Conservation (phyloP, 1,140 invertebrate species). For the Drosophila lowei region DNA sequence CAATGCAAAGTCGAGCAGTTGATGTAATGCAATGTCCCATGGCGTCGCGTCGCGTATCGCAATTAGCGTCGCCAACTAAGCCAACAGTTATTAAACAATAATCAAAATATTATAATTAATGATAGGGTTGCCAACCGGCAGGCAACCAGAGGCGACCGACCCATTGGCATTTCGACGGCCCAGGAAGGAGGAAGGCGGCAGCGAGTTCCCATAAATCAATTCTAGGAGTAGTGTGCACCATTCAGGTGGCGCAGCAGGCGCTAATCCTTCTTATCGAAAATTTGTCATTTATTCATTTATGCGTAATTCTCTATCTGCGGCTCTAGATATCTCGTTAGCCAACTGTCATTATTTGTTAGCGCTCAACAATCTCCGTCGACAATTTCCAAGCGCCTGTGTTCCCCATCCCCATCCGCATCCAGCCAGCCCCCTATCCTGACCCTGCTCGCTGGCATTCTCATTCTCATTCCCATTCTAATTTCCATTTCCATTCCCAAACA, state of each 20-base stretch:
- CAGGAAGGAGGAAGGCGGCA: no score
- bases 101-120: slow-evolving; percentile 77
- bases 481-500: no score
- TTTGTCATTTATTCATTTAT: slow-evolving; percentile 66
- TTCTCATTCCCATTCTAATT: background rate
- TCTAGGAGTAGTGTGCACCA: no score
- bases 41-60: slow-evolving; percentile 36
- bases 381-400: no score
- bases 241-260: slow-evolving; percentile 48
- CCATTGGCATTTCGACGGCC: no score
- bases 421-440: no score
- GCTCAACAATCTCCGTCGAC: slow-evolving; percentile 30
- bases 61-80: slow-evolving; percentile 38
- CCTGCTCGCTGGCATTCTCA: no score
- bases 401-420: no score
- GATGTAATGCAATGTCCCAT: slow-evolving; percentile 14
- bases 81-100: slow-evolving; percentile 64
- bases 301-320: slow-evolving; percentile 40
- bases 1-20: slow-evolving; percentile 41
- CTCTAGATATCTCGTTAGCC: slow-evolving; percentile 71
- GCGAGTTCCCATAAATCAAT: no score
- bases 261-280: slow-evolving; percentile 64
- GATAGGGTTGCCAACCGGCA: slow-evolving; percentile 31
- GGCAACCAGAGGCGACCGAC: no score
- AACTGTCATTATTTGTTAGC: slow-evolving; percentile 77